These are phyloP conservation scores for Nemurella pictetii DNA, from an alignment of 2,888 invertebrate genomes.

Conservation along the genomic window DNA sequence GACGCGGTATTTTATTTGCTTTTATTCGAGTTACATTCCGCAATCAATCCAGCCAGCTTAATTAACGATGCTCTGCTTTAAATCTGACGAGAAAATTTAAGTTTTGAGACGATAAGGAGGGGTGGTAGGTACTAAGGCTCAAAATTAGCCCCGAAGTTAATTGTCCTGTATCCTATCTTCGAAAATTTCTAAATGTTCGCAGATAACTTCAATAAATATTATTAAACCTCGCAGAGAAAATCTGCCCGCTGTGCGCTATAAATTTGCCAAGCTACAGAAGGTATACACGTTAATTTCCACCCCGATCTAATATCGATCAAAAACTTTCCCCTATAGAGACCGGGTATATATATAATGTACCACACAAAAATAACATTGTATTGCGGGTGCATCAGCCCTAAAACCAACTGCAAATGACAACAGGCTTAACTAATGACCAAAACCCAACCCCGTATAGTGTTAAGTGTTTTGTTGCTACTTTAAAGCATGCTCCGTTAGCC, in stretches of 20 bases:
- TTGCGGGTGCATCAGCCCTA: neutral
- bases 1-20: neutral
- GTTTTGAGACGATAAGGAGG: neutral
- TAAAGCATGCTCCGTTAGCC: slow-evolving; percentile 3
- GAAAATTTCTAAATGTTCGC: too few species aligned
- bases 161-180: too few species aligned
- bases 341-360: neutral
- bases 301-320: neutral
- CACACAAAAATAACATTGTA: neutral
- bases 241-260: too few species aligned
- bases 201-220: too few species aligned
- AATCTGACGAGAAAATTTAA: neutral
- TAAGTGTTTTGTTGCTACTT: slow-evolving; percentile 27
- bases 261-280: too few species aligned
- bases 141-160: too few species aligned
- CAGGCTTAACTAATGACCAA: slow-evolving; percentile 13
- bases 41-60: neutral
- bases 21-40: neutral
- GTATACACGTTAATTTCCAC: neutral
- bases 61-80: neutral
- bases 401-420: slow-evolving; percentile 23
- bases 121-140: too few species aligned
- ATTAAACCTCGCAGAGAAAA: too few species aligned
- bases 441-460: neutral
- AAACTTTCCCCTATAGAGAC: neutral